phyloP scores from a whole-genome alignment of 2,797 vertebrate species.

The Phataginus tetradactyla region DNA sequence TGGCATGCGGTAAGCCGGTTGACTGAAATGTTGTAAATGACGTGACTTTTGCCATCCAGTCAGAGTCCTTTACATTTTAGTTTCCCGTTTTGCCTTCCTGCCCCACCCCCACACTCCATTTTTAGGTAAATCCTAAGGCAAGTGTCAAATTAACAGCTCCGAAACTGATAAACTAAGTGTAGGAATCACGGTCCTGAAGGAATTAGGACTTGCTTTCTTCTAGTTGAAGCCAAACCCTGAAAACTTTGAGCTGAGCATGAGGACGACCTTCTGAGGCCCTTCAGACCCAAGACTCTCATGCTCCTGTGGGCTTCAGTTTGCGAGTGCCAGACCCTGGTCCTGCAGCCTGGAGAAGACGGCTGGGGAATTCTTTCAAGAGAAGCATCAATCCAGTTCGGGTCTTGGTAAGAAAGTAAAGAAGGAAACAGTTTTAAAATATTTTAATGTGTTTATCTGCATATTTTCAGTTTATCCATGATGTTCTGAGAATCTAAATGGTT shows the following conservation, averaged over 20 bases:
- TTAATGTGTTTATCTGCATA: conserved; percentile 76
- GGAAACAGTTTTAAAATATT: conserved; percentile 64
- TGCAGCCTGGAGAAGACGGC: conserved; percentile 27
- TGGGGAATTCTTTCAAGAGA: conserved; percentile 45
- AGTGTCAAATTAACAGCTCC: not conserved
- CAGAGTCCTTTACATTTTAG: conserved; percentile 47
- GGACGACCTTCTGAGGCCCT: not conserved
- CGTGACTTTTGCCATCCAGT: conserved; percentile 62
- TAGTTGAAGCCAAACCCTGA: not conserved
- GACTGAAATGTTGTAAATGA: conserved; percentile 72
- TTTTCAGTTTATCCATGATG: conserved; percentile 74
- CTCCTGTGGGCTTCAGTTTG: not conserved
- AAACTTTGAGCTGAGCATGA: not conserved
- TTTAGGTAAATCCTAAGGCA: conserved; percentile 47
- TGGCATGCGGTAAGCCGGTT: conserved; percentile 68
- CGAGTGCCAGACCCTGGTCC: not conserved
- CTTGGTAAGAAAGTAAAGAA: conserved; percentile 77
- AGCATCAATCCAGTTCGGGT: conserved; percentile 50
- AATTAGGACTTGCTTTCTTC: not conserved
- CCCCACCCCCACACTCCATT: conserved; percentile 35
- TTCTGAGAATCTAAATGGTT: conserved; percentile 75
- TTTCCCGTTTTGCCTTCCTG: conserved; percentile 3
- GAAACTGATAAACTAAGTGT: conserved; percentile 50
- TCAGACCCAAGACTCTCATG: not conserved
- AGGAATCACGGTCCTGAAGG: not conserved